These are phyloP conservation scores for Gobiocypris rarus DNA, from an alignment of 2,113 vertebrate species.

Conservation along the genomic window DNA sequence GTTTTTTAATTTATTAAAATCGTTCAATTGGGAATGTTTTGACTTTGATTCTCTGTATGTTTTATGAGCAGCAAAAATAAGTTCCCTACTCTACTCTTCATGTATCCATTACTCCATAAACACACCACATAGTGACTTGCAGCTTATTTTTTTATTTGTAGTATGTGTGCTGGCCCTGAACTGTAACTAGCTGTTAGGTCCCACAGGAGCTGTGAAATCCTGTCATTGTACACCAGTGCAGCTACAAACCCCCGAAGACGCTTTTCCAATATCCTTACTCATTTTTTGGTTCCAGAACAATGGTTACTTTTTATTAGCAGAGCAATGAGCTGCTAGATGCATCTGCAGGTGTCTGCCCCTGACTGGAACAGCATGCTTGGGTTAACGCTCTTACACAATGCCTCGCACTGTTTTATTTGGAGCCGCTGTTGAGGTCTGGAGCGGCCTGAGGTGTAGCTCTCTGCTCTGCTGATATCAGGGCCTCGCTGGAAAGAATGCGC, in stretches of 20 bases:
- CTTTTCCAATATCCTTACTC: conserved; percentile 20
- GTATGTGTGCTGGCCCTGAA: conserved; percentile 43
- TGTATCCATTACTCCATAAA: not conserved
- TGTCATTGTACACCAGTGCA: conserved; percentile 18
- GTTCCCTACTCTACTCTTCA: not conserved
- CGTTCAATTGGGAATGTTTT: not conserved
- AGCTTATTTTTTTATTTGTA: conserved; percentile 27
- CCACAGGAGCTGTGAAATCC: conserved; percentile 10
- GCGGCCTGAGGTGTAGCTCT: conserved; percentile 10
- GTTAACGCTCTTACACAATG: conserved; percentile 56
- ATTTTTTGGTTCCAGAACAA: conserved; percentile 32
- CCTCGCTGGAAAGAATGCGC: conserved; percentile 52
- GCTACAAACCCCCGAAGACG: conserved; percentile 20
- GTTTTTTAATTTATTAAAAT: not conserved
- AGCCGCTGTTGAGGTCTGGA: conserved; percentile 29
- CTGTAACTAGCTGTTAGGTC: conserved; percentile 33
- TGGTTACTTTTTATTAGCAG: conserved; percentile 30
- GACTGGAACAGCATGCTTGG: conserved; percentile 53
- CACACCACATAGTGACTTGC: not conserved
- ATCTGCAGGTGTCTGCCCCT: conserved; percentile 36
- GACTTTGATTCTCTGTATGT: too few species aligned
- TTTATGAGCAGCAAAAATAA: too few species aligned
- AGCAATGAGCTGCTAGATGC: conserved; percentile 37
- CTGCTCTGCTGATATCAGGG: conserved; percentile 53
- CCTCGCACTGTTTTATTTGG: conserved; percentile 26